Base-by-base conservation (phyloP, 2,888 invertebrate species). In the Latrodectus hesperus region DNA sequence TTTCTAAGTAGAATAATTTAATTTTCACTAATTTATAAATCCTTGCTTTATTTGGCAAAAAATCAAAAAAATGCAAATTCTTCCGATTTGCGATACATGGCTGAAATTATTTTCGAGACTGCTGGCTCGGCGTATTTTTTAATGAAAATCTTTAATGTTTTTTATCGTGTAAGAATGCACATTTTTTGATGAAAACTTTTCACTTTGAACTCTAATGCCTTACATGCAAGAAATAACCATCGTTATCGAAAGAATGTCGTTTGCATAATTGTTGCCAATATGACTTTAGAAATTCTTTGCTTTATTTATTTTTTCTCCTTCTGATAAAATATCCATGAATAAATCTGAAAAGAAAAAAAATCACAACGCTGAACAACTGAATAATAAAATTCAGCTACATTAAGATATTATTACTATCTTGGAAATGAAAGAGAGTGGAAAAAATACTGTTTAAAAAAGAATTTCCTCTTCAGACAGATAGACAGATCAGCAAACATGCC, bases 371-470 rank as follows among this genome's bases (percentile, higher is more conserved):
- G 73, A 68, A 64, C 73, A 79, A 84, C 77, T 73, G 72, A 78
- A 84, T 75, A 78, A 78, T 65, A 64, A 79, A 80, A 60, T 65
- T 70, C 51, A 75, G 80, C 70, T 80, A 70, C 75, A 85, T 81
- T 81, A 87, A 87, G 86, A 87, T 72, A 76, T 87, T 87, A 87
- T 87, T 87, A 86, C 85, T 86, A 75, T 86, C 71, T 51, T 49
- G 51, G 51, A 52, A 52, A 71, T 67, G 53, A 64, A 64, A 51
- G 49, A 38, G 38, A 38, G 38, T 38, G 38, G 38, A 38, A 38
- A 38, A 38, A 38, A 38, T 38, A 38, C 38, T 38, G 38, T 38
- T 38, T 38, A 64, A 71, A 65, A 77, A 77, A 78, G 81, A 87
- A 81, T 81, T 77, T 67, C 71, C 81, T 73, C 71, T 38, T 70